Conservation (phyloP, 2,888 invertebrate genomes). For the Tridacna gigas region DNA sequence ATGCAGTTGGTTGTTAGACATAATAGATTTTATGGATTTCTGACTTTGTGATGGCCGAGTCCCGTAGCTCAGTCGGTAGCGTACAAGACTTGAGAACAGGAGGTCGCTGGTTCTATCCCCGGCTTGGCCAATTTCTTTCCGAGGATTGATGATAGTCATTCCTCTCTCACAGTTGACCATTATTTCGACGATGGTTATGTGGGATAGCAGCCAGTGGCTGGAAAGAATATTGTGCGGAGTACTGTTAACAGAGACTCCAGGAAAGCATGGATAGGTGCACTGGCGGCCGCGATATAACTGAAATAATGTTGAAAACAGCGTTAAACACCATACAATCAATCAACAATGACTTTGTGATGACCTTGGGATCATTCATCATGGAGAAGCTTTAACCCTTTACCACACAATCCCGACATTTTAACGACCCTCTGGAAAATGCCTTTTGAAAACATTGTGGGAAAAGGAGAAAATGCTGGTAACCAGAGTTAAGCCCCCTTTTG, state of each 20-base stretch:
- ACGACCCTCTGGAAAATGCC: too few relatives aligned
- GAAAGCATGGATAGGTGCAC: not conserved
- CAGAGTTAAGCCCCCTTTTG: too few relatives aligned
- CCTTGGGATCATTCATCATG: not conserved
- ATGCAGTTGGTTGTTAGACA: too few relatives aligned
- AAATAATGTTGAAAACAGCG: not conserved
- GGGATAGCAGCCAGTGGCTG: not conserved
- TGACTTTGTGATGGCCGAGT: too few relatives aligned
- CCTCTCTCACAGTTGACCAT: too few relatives aligned
- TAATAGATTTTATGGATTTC: too few relatives aligned
- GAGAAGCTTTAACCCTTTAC: too few relatives aligned
- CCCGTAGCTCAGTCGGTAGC: not conserved
- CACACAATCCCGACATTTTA: too few relatives aligned
- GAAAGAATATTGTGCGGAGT: not conserved
- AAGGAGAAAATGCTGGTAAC: too few relatives aligned
- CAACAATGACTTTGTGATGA: not conserved
- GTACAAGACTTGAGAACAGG: not conserved
- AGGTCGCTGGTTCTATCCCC: not conserved
- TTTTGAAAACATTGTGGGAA: too few relatives aligned
- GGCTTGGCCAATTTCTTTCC: not conserved
- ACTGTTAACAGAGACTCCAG: not conserved
- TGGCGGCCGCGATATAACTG: not conserved
- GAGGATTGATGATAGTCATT: not conserved
- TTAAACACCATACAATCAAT: not conserved
- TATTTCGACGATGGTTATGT: not conserved